Conservation (phyloP, 2,888 invertebrate genomes). For the Drosophila kokeensis region DNA sequence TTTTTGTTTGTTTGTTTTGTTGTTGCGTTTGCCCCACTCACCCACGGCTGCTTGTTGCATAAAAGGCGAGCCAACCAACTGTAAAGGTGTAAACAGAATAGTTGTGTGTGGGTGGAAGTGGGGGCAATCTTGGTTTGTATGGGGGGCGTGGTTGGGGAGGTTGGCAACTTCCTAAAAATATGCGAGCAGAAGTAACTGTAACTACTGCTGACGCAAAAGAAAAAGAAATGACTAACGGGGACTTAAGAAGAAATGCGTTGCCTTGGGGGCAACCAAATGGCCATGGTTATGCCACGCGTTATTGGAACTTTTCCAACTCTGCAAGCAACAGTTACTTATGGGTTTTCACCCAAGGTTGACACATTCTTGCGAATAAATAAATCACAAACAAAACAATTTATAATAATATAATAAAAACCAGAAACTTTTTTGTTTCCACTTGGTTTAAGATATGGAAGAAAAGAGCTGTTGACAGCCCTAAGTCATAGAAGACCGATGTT, state of each 20-base stretch:
- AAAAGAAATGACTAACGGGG: background rate
- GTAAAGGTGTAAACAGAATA: slow-evolving; percentile 50
- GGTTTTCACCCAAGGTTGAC: background rate
- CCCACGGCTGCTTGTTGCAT: slow-evolving; percentile 65
- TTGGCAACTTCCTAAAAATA: slow-evolving; percentile 2
- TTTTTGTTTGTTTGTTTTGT: slow-evolving; percentile 13
- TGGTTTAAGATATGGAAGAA: background rate
- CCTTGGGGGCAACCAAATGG: slow-evolving; percentile 5
- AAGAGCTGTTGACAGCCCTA: background rate
- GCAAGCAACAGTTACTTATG: background rate
- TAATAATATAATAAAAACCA: background rate
- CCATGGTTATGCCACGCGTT: background rate
- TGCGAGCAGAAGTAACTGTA: slow-evolving; percentile 35
- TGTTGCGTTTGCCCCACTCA: slow-evolving; percentile 23
- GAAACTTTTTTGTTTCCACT: background rate
- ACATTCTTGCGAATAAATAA: background rate
- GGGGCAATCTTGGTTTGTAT: background rate
- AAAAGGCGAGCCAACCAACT: slow-evolving; percentile 60
- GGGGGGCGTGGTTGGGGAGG: background rate
- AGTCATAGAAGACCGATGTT: background rate
- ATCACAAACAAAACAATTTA: background rate
- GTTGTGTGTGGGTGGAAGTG: background rate
- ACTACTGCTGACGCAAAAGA: slow-evolving; percentile 6
- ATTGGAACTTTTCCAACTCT: background rate
- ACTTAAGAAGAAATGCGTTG: slow-evolving; percentile 5